Evolutionary conservation across 2,888 invertebrate genomes (phyloP).

Genomic region (Drosophila heteroneura): DNA sequence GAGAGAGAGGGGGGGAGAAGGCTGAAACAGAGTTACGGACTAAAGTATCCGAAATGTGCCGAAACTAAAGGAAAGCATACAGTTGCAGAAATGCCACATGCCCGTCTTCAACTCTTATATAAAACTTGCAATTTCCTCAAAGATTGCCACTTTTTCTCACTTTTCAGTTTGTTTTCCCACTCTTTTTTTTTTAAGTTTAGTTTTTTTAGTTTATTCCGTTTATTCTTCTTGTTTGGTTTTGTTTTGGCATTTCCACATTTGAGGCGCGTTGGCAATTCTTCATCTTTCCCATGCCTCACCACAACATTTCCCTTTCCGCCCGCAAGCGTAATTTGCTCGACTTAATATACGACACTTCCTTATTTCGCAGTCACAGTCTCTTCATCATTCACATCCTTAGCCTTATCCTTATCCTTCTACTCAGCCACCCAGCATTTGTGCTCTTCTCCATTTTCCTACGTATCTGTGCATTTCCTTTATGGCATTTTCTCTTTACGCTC

Average conservation of each 20-base stretch:
- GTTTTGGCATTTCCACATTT: conserved; percentile 35
- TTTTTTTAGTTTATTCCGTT: background rate
- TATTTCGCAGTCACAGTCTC: conserved; percentile 19
- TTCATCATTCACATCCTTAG: conserved; percentile 14
- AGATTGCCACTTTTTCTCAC: background rate
- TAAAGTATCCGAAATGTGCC: background rate
- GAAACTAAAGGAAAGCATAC: background rate
- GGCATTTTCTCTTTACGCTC: conserved; percentile 57
- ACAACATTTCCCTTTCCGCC: background rate
- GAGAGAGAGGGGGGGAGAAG: background rate
- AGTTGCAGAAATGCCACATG: background rate
- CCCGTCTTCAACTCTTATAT: conserved; percentile 6
- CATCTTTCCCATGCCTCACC: background rate
- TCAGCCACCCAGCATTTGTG: conserved; percentile 19
- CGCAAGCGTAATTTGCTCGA: conserved; percentile 39
- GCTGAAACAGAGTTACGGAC: background rate
- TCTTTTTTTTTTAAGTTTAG: background rate
- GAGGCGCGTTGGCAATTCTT: conserved; percentile 17
- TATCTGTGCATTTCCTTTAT: conserved; percentile 62
- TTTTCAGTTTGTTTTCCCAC: background rate
- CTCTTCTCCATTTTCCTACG: conserved; percentile 20
- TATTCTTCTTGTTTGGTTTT: background rate
- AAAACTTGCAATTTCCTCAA: conserved; percentile 7
- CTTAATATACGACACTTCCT: conserved; percentile 48
- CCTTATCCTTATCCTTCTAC: conserved; percentile 13